Base-by-base conservation (phyloP, 1,140 invertebrate genomes). In the Polyergus mexicanus region DNA sequence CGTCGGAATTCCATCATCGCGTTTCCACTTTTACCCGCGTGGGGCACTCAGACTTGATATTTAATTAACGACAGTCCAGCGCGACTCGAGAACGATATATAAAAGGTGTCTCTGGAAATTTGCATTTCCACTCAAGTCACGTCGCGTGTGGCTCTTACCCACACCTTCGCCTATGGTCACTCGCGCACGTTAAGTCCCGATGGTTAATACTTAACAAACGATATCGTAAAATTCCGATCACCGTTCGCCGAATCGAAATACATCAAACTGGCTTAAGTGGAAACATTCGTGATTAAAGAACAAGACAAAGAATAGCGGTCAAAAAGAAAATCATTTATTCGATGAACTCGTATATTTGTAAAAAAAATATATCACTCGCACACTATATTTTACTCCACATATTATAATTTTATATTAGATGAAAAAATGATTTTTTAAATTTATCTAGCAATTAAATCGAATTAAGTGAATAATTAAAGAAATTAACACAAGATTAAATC, bases 231-330 rank as follows among this genome's bases (percentile, higher is more conserved):
- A 85, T 58, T 72, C 69, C 51, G 77, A 75, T 86, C 78, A 78
- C 56, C 56, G 58, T 16, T 56, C 62, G 63, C 22, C 22, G 32
- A 35, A 44, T 47, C 54, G 54, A 25, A 77, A 84, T 78, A 84
- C 66, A 58, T 88, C 63, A 65, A 54, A 44, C 60, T 68, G 58
- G 58, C 85, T 88, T 88, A 88, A 88, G 65, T 76, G 75, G 84
- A 71, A 89, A 74, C 63, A 54, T 16, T 75, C 41, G 87, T 81
- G 88, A 89, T 88, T 89, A 89, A 89, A 86, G 84, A 77, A 77
- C 16, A 7, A 56, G 62, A 56, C 47, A 28, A 19, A 16, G 83
- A 63, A 44, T 28, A 11, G 32, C 32, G 7, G 28, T 13, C 47
- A 63, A 44, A 35, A 38, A 32, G 35, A 25, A 74, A 60, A 38